Percentiles rank a stretch among this genome's conserved stretches.
These are phyloP conservation scores for Pseudopleuronectes americanus DNA, from an alignment of 2,797 vertebrate species.

Conservation along the genomic window DNA sequence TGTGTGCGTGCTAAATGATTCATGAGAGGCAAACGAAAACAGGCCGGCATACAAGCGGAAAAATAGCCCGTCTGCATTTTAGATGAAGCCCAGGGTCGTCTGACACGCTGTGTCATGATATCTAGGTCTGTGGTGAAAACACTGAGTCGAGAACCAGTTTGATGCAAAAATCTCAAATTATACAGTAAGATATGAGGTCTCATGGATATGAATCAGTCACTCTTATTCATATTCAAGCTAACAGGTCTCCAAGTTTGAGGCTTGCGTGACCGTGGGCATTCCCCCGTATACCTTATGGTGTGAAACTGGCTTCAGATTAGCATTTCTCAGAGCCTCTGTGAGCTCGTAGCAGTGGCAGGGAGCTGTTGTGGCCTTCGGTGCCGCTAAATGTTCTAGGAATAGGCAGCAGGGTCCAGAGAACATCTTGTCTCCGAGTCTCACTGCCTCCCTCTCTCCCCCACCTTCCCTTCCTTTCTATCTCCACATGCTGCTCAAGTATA, in stretches of 20 bases:
- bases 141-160: background rate
- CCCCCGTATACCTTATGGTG: conserved; percentile 24
- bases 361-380: conserved; percentile 73
- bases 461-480: conserved; percentile 19
- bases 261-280: conserved; percentile 26
- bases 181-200: background rate
- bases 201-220: conserved; percentile 18
- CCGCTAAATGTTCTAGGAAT: conserved; percentile 77
- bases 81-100: conserved; percentile 64
- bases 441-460: conserved; percentile 18
- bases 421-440: conserved; percentile 54
- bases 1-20: conserved; percentile 77
- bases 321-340: conserved; percentile 66
- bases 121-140: conserved; percentile 42
- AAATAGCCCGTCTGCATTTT: conserved; percentile 78
- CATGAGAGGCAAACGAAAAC: conserved; percentile 76
- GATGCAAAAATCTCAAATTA: conserved; percentile 1
- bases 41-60: conserved; percentile 68
- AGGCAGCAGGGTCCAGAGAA: conserved; percentile 67
- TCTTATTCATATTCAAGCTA: background rate
- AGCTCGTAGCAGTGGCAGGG: conserved; percentile 57
- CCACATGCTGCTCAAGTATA: conserved; percentile 25
- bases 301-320: conserved; percentile 64
- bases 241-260: conserved; percentile 18
- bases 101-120: conserved; percentile 72